Conservation (phyloP, 23 tunicate species). For the Trididemnum miniatum region DNA sequence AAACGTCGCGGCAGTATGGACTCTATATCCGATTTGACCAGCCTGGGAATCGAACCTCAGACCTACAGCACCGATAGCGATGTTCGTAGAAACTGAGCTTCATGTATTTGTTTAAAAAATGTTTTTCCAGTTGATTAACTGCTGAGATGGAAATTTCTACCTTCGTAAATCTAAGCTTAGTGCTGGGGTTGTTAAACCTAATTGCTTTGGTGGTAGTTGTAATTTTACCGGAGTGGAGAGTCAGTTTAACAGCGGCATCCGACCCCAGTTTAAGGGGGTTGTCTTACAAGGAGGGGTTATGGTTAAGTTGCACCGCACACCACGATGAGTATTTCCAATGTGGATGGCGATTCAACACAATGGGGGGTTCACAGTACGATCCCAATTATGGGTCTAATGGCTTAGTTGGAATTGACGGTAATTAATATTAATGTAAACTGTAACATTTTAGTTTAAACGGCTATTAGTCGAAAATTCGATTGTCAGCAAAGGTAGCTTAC, state of each 20-base stretch:
- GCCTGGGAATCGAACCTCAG: not conserved
- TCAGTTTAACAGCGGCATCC: constrained; percentile 39
- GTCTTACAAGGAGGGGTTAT: constrained; percentile 42
- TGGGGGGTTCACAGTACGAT: not conserved
- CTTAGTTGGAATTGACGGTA: constrained; percentile 32
- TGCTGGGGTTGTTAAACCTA: constrained; percentile 28
- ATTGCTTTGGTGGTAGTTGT: not conserved
- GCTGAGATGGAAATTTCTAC: not conserved
- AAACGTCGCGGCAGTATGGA: too few relatives aligned
- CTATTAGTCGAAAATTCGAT: too few relatives aligned
- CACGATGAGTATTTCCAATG: constrained; percentile 38
- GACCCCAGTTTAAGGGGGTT: constrained; percentile 32
- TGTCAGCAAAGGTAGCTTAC: too few relatives aligned
- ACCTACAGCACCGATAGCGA: not conserved
- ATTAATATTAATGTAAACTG: too few relatives aligned
- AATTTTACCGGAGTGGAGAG: constrained; percentile 56
- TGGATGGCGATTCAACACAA: constrained; percentile 1
- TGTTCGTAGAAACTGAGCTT: too few relatives aligned
- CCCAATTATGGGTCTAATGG: constrained; percentile 34
- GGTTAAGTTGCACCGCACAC: constrained; percentile 52
- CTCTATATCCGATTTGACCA: not conserved
- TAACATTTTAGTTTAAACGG: too few relatives aligned
- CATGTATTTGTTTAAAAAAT: too few relatives aligned
- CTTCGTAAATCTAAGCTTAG: not conserved
- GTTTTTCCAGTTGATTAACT: not conserved